These are phyloP conservation scores for Hippocampus kuda DNA, from an alignment of 2,797 vertebrate genomes.

Conservation along the genomic window DNA sequence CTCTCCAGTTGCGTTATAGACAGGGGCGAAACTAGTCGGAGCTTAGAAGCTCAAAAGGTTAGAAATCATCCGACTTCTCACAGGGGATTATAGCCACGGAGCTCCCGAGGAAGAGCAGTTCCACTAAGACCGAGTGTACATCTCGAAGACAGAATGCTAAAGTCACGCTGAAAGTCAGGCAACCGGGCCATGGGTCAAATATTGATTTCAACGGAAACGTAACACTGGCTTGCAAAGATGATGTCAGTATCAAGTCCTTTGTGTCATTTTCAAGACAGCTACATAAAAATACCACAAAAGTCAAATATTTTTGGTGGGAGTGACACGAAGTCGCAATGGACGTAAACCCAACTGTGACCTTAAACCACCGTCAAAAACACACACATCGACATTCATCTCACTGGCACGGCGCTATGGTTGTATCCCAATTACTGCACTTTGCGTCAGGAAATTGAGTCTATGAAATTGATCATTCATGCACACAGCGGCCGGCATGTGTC, in stretches of 20 bases:
- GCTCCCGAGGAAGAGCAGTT: constrained; percentile 9
- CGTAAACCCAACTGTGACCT: neutral
- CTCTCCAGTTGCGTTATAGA: neutral
- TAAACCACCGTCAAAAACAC: neutral
- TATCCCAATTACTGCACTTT: neutral
- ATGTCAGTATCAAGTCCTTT: constrained; percentile 37
- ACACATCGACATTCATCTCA: neutral
- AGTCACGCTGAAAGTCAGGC: constrained; percentile 47
- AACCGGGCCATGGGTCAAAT: constrained; percentile 45
- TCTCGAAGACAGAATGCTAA: constrained; percentile 29
- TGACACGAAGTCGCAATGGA: neutral
- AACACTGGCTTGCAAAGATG: constrained; percentile 15
- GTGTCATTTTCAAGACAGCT: constrained; percentile 37
- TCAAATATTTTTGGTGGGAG: neutral
- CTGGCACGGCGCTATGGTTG: neutral
- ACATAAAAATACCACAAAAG: neutral
- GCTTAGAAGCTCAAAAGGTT: constrained; percentile 2
- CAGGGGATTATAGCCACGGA: constrained; percentile 7
- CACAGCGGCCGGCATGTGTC: neutral
- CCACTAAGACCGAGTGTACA: constrained; percentile 7
- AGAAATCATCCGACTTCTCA: constrained; percentile 5
- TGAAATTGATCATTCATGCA: neutral
- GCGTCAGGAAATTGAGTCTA: neutral
- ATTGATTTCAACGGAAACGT: constrained; percentile 44
- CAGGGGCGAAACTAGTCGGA: neutral